These are phyloP conservation scores for Carassius auratus DNA, from an alignment of 2,113 vertebrate species.

Conservation along the genomic window DNA sequence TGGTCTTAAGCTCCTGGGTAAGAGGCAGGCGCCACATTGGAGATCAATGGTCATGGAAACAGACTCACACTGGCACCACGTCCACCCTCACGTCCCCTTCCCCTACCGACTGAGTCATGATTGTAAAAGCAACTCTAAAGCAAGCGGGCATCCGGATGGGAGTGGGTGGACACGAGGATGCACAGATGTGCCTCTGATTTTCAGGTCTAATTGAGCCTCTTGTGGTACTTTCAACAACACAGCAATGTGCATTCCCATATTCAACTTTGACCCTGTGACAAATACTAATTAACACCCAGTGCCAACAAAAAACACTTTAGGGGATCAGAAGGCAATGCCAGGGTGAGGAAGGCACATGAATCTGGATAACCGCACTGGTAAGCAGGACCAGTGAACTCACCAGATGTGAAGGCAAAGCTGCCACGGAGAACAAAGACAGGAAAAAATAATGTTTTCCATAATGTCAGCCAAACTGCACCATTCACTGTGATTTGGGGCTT, in stretches of 20 bases:
- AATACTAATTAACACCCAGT: constrained; percentile 8
- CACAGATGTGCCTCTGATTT: constrained; percentile 65
- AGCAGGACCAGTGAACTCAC: no score
- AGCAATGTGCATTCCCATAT: not conserved
- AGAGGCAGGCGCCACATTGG: constrained; percentile 50
- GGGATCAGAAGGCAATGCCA: not conserved
- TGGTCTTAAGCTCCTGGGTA: constrained; percentile 52
- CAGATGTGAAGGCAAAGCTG: constrained; percentile 32
- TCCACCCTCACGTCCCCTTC: constrained; percentile 10
- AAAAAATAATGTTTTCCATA: constrained; percentile 44
- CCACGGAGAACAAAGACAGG: constrained; percentile 46
- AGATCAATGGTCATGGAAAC: constrained; percentile 67
- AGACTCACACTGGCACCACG: constrained; percentile 62
- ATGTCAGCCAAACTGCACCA: constrained; percentile 52
- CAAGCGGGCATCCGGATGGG: constrained; percentile 42
- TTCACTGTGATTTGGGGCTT: constrained; percentile 52
- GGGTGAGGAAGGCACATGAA: not conserved
- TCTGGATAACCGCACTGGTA: constrained; percentile 12
- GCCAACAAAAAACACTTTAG: not conserved
- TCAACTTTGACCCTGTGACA: constrained; percentile 31
- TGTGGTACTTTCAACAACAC: not conserved
- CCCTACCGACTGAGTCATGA: constrained; percentile 61
- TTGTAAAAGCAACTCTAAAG: constrained; percentile 49
- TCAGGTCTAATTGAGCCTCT: constrained; percentile 35
- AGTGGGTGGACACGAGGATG: constrained; percentile 39